Conservation (phyloP, 2,888 invertebrate genomes). For the Tricholauxania praeusta region DNA sequence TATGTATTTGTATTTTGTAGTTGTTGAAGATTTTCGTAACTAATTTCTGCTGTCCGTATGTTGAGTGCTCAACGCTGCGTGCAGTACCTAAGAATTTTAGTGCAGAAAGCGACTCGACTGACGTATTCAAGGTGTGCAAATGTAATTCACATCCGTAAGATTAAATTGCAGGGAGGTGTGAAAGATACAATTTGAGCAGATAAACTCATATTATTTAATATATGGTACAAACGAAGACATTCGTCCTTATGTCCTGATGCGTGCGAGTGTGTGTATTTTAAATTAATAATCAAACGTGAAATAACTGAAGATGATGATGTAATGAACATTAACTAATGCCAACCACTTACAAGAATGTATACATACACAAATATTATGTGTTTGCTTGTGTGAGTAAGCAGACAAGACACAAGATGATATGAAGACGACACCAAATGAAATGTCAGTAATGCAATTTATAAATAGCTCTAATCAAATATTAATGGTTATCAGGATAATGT, state of each 20-base stretch:
- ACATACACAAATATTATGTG: neutral
- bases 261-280: constrained; percentile 3
- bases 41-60: constrained; percentile 18
- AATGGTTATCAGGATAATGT: constrained; percentile 31
- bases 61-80: constrained; percentile 1
- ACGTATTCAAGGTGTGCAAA: constrained; percentile 27
- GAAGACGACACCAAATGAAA: constrained; percentile 31
- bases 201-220: constrained; percentile 24
- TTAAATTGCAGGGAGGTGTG: constrained; percentile 40
- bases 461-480: constrained; percentile 40
- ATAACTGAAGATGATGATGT: constrained; percentile 21
- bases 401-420: neutral
- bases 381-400: neutral
- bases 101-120: neutral
- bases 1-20: neutral
- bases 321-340: constrained; percentile 24
- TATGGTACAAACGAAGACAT: constrained; percentile 12
- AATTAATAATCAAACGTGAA: constrained; percentile 36
- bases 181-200: constrained; percentile 28
- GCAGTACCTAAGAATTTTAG: constrained; percentile 20
- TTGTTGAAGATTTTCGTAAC: neutral
- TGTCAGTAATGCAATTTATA: constrained; percentile 53
- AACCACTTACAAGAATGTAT: neutral
- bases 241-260: neutral
- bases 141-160: constrained; percentile 30